phyloP scores from a whole-genome alignment of 2,797 vertebrate species.

The Oryzias sinensis region DNA sequence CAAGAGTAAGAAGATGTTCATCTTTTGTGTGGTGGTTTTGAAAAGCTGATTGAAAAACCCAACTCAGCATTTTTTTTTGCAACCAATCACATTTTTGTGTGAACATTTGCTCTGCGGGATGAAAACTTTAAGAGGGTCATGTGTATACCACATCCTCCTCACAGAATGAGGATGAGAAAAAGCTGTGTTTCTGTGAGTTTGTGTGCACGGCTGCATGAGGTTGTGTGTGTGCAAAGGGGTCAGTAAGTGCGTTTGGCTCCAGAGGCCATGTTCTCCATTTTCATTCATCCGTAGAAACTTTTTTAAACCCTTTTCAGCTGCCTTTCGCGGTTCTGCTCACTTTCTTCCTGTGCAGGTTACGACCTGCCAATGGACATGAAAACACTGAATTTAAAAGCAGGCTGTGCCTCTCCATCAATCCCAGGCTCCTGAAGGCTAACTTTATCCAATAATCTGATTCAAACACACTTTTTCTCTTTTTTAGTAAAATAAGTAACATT shows the following conservation, averaged over 20 bases:
- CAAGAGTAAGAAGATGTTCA: too few relatives aligned
- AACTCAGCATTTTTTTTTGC: too few relatives aligned
- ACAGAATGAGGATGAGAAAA: not conserved
- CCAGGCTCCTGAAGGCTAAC: not conserved
- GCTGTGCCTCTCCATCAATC: not conserved
- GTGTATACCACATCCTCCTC: not conserved
- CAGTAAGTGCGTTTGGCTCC: conserved; percentile 52
- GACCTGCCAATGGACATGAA: not conserved
- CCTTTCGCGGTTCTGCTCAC: conserved; percentile 38
- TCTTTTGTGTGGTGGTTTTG: too few relatives aligned
- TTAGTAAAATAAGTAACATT: too few relatives aligned
- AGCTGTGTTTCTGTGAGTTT: not conserved
- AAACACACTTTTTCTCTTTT: not conserved
- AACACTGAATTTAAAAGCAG: conserved; percentile 20
- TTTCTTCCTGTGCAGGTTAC: conserved; percentile 43
- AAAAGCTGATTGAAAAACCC: too few relatives aligned
- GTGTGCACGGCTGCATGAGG: not conserved
- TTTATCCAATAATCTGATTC: not conserved
- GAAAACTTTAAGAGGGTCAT: not conserved
- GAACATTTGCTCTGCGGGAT: not conserved
- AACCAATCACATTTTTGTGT: not conserved
- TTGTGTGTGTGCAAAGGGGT: conserved; percentile 20
- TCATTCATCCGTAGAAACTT: conserved; percentile 4
- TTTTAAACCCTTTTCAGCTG: conserved; percentile 5
- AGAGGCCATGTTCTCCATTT: conserved; percentile 22